Conservation (phyloP, 1,140 invertebrate species). For the Scaptomyza pallida region DNA sequence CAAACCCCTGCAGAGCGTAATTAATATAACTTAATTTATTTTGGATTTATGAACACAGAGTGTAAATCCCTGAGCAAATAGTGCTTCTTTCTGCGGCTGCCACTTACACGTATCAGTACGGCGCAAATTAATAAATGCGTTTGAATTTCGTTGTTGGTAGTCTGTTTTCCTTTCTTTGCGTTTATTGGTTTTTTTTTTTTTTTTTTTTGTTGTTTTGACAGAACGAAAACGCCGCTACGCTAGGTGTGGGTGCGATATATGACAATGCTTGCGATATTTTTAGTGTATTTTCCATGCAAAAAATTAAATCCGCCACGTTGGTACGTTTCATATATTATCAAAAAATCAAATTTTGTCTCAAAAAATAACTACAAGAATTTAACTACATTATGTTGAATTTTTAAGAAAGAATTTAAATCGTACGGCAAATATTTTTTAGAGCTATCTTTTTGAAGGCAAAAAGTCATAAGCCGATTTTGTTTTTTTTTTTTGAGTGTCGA, state of each 20-base stretch:
- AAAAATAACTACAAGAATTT: background rate
- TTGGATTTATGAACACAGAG: constrained; percentile 27
- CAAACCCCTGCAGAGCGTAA: background rate
- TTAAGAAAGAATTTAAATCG: no score
- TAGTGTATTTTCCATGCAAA: constrained; percentile 1
- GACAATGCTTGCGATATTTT: constrained; percentile 15
- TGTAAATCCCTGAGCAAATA: constrained; percentile 28
- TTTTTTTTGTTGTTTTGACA: constrained; percentile 57
- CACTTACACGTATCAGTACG: constrained; percentile 30
- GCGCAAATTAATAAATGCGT: constrained; percentile 49
- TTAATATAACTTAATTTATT: background rate
- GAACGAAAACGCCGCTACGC: constrained; percentile 64
- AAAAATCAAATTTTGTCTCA: background rate
- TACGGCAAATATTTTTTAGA: background rate
- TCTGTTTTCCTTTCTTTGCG: constrained; percentile 18
- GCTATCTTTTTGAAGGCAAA: background rate
- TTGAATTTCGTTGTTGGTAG: constrained; percentile 38
- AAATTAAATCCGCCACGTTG: no score
- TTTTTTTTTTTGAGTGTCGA: background rate
- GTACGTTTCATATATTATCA: no score
- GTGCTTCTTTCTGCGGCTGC: constrained; percentile 10
- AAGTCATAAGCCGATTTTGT: background rate
- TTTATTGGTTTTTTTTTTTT: constrained; percentile 15
- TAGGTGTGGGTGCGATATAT: constrained; percentile 35
- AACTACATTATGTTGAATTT: no score